Evolutionary conservation across 2,888 invertebrate genomes (phyloP), one percentile per base, ranked within the genome.

Genomic region (Yponomeuta cagnagella): DNA sequence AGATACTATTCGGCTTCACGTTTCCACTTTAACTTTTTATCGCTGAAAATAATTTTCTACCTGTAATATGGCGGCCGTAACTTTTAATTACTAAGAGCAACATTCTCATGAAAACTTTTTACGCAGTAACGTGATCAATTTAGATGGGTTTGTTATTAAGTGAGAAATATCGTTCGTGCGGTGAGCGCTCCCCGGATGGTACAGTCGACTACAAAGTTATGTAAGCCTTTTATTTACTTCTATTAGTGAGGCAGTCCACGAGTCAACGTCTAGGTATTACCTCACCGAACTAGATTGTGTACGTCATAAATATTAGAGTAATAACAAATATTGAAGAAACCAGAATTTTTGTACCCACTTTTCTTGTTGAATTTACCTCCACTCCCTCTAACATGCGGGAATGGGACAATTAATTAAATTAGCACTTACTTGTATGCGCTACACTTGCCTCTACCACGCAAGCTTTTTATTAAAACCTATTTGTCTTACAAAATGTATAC

Each of bases 361-460:
- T 12, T 58, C 15, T 58, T 12, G 58, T 71, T 63, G 71, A 71
- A 69, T 72, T 69, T 72, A 48, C 69, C 74, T 64, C 71, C 65
- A 74, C 70, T 73, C 74, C 72, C 65, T 48, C 71, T 73, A 63
- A 73, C 76, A 33, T 78, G 80, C 80, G 80, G 82, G 81, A 74
- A 88, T 87, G 84, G 85, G 79, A 83, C 88, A 84, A 90, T 90
- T 90, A 89, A 90, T 91, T 89, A 87, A 88, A 88, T 89, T 87
- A 89, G 85, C 85, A 87, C 84, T 86, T 83, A 84, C 89, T 85
- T 77, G 77, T 79, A 78, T 83, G 83, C 81, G 79, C 64, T 80
- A 79, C 80, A 79, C 77, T 77, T 73, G 74, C 76, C 75, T 76
- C 78, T 43, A 66, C 75, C 74, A 72, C 72, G 74, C 77, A 74